Percentiles rank a stretch among this genome's conserved stretches.
phyloP scores from a whole-genome alignment of 1,140 invertebrate species.

The Drosophila erecta region DNA sequence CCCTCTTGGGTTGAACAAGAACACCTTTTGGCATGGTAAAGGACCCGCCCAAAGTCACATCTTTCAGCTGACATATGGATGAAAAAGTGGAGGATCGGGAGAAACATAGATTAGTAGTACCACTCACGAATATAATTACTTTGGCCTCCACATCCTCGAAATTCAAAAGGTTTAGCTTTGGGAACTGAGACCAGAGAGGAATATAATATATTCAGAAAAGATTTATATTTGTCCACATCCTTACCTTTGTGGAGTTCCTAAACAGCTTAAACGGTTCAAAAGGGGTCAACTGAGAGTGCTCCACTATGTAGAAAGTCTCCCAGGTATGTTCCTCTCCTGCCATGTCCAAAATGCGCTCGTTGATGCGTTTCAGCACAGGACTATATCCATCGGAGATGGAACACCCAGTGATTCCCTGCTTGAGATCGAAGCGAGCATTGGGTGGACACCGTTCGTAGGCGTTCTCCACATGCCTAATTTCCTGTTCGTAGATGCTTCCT shows the following conservation, averaged over 20 bases:
- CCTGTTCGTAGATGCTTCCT: slow-evolving; percentile 93
- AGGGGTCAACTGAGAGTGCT: slow-evolving; percentile 15
- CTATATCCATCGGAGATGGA: slow-evolving; percentile 34
- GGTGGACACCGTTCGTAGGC: slow-evolving; percentile 20
- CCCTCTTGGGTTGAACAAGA: slow-evolving; percentile 18
- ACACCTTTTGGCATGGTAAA: slow-evolving; percentile 16
- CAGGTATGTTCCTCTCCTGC: slow-evolving; percentile 1
- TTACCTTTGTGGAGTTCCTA: slow-evolving; percentile 2
- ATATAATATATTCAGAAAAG: neutral
- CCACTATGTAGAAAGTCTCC: slow-evolving; percentile 12
- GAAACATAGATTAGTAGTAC: accelerated
- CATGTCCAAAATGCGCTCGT: slow-evolving; percentile 34
- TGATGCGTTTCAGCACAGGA: neutral
- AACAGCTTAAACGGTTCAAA: slow-evolving; percentile 17
- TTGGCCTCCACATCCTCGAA: slow-evolving; percentile 13
- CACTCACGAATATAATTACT: slow-evolving; percentile 56
- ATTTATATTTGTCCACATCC: neutral
- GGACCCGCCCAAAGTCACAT: slow-evolving; percentile 40
- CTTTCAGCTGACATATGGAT: slow-evolving; percentile 27
- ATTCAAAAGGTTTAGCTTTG: neutral
- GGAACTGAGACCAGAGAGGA: slow-evolving; percentile 16
- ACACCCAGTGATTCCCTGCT: slow-evolving; percentile 29
- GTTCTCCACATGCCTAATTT: slow-evolving; percentile 94
- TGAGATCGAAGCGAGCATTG: neutral
- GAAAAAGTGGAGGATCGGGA: neutral